phyloP scores from a whole-genome alignment of 2,797 vertebrate genomes.

The Sebastes cheni region DNA sequence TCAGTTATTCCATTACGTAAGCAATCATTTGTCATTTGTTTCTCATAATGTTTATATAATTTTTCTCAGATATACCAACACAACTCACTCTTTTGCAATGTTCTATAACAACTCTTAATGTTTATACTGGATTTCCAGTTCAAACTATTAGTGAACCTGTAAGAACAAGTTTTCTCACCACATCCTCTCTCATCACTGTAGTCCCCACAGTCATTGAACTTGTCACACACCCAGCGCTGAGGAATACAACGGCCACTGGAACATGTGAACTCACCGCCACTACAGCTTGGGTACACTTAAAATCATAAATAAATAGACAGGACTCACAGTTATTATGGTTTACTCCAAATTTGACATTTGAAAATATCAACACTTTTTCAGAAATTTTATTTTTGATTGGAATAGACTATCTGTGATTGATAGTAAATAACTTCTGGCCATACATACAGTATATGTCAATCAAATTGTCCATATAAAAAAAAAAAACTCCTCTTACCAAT shows the following conservation, averaged over 20 bases:
- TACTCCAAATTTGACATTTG: background rate
- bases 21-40: background rate
- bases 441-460: background rate
- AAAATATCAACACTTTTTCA: background rate
- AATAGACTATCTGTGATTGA: background rate
- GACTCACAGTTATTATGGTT: background rate
- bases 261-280: constrained; percentile 77
- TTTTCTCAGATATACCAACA: background rate
- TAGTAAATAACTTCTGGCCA: background rate
- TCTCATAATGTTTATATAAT: background rate
- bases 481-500: background rate
- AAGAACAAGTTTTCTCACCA: constrained; percentile 62
- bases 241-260: constrained; percentile 79
- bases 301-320: background rate
- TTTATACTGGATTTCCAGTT: background rate
- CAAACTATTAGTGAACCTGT: too few relatives aligned
- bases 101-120: background rate
- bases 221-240: constrained; percentile 80
- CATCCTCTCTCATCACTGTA: constrained; percentile 81
- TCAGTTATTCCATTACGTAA: background rate
- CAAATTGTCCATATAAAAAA: background rate
- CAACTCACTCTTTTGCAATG: background rate
- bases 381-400: background rate
- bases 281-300: constrained; percentile 75
- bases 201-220: constrained; percentile 82